A percentile compares a stretch with the other conserved stretches of the same genome.
Evolutionary conservation across 2,888 invertebrate genomes (phyloP).

Genomic region (Imbricaverruca yamaguchii): DNA sequence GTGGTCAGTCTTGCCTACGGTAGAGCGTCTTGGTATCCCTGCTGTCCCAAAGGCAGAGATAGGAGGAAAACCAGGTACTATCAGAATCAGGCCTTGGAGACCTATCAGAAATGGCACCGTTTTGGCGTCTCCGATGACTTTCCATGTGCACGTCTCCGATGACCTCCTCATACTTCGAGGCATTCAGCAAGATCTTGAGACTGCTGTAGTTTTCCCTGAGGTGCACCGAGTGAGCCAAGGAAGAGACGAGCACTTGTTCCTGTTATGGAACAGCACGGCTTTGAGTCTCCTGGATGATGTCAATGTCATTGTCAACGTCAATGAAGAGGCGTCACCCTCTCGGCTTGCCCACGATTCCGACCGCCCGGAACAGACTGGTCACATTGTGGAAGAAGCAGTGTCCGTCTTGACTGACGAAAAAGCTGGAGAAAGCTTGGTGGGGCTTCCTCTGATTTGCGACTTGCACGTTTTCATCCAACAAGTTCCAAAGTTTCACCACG

Average conservation of each 20-base stretch:
- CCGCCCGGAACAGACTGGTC: conserved; percentile 8
- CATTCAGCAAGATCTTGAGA: conserved; percentile 35
- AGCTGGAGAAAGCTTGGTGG: conserved; percentile 8
- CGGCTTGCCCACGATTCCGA: background rate
- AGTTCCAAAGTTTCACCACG: conserved; percentile 14
- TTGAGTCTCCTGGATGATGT: conserved; percentile 26
- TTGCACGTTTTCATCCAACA: conserved; percentile 24
- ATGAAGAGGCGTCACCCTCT: conserved; percentile 27
- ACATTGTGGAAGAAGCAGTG: conserved; percentile 23
- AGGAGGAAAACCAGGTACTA: conserved; percentile 30
- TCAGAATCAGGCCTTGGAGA: conserved; percentile 33
- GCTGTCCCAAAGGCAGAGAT: conserved; percentile 31
- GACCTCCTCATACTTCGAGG: conserved; percentile 35
- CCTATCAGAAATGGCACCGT: conserved; percentile 35
- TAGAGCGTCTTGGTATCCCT: conserved; percentile 27
- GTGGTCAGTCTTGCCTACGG: conserved; percentile 31
- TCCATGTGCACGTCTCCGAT: conserved; percentile 32
- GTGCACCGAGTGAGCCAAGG: conserved; percentile 37
- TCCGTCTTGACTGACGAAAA: background rate
- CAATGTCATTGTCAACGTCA: conserved; percentile 7
- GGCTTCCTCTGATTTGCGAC: conserved; percentile 18
- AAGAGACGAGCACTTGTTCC: conserved; percentile 36
- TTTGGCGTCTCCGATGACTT: conserved; percentile 38
- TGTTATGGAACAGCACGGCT: conserved; percentile 34
- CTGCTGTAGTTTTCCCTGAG: conserved; percentile 37